Base-by-base conservation (phyloP, 2,113 vertebrate genomes). In the Passer montanus region DNA sequence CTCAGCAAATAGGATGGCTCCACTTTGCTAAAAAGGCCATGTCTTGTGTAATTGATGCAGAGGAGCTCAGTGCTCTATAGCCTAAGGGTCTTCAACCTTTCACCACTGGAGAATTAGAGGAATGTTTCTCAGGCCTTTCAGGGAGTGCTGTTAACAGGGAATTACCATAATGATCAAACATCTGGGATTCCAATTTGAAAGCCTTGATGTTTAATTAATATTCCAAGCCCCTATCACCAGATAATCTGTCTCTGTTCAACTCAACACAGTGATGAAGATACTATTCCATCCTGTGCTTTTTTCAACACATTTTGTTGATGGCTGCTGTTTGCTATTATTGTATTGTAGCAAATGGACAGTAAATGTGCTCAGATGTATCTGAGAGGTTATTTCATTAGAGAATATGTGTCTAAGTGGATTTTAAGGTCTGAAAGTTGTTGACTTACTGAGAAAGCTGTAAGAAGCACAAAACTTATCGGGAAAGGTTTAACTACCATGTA, bases 181-280 rank as follows among this genome's bases (percentile, higher is more conserved):
- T 87, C 83, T 91, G 83, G 78, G 79, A 89, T 83, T 95, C 84
- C 95, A 84, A 90, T 96, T 92, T 88, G 84, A 94, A 91, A 96
- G 64, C 24, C 91, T 84, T 90, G 81, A 85, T 94, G 85, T 95
- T 97, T 96, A 96, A 96, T 95, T 96, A 87, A 94, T 95, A 95
- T 94, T 91, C 69, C 43, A 90, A 95, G 83, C 39, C 73, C 78
- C 31, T 81, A 80, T 74, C 87, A 85, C 59, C 47, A 53, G 33
- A 90, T 92, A 87, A 94, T 80, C 68, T 94, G 43, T 81, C 89
- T 93, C 70, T 84, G 67, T 94, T 90, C 63, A 84, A 46, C 43
- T 93, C 70, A 91, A 49, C 72, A 58, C 30, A 46, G 47, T 92
- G 93, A 73, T 94, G 87, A 83, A 63, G 84, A 82, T 53, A 58